phyloP scores from a whole-genome alignment of 1,140 invertebrate species.

The Proales similis region DNA sequence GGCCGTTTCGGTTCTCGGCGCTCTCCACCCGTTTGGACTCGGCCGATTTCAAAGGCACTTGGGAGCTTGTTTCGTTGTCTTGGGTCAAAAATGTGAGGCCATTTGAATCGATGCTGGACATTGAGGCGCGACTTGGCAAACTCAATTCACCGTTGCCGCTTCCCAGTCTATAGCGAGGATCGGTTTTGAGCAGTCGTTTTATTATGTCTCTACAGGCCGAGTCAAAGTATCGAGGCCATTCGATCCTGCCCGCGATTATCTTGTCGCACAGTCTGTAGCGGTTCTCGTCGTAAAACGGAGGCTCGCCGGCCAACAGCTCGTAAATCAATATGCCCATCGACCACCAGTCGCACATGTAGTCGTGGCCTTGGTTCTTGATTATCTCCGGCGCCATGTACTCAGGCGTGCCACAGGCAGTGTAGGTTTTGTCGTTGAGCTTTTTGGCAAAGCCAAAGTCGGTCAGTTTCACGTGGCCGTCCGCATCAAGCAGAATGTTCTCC shows the following conservation, averaged over 20 bases:
- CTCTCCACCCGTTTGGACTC: no score
- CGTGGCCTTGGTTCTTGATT: slow-evolving; percentile 90
- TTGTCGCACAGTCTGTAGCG: slow-evolving; percentile 92
- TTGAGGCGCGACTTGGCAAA: no score
- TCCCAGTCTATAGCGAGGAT: slow-evolving; percentile 18
- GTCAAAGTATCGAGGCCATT: slow-evolving; percentile 63
- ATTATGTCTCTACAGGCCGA: slow-evolving; percentile 19
- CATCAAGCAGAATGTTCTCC: slow-evolving; percentile 82
- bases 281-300: slow-evolving; percentile 89
- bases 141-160: slow-evolving; percentile 32
- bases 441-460: slow-evolving; percentile 97
- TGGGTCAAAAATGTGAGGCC: neutral
- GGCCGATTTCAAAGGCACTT: no score
- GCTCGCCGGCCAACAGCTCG: slow-evolving; percentile 75
- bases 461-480: slow-evolving; percentile 86
- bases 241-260: slow-evolving; percentile 80
- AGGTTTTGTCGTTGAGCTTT: slow-evolving; percentile 65
- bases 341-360: slow-evolving; percentile 97
- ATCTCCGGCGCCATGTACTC: slow-evolving; percentile 64
- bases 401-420: slow-evolving; percentile 26
- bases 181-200: slow-evolving; percentile 8
- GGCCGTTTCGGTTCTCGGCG: neutral
- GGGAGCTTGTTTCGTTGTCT: neutral
- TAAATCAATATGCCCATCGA: slow-evolving; percentile 88
- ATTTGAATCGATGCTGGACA: slow-evolving; percentile 2